Conservation (phyloP, 2,797 vertebrate species). For the Anguilla anguilla region DNA sequence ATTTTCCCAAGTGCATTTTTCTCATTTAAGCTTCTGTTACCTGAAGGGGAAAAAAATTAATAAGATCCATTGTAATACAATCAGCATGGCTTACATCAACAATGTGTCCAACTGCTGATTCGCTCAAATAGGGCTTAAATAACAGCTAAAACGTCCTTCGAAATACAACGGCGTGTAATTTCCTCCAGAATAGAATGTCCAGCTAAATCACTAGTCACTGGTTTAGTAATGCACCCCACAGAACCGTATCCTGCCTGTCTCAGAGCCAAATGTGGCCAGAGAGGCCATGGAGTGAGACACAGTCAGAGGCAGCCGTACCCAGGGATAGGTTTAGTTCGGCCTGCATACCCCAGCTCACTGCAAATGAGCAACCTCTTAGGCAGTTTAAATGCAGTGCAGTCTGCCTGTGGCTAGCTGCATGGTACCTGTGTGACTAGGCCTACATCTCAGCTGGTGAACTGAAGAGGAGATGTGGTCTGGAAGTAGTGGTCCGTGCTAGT, state of each 20-base stretch:
- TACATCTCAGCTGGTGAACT: not conserved
- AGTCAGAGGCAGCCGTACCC: not conserved
- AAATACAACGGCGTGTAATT: not conserved
- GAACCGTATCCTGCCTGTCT: not conserved
- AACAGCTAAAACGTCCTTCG: not conserved
- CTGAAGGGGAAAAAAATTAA: not conserved
- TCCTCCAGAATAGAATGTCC: not conserved
- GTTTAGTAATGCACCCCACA: not conserved
- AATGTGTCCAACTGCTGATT: not conserved
- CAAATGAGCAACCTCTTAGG: not conserved
- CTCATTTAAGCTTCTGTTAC: not conserved
- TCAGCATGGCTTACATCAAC: not conserved
- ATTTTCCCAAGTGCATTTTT: not conserved
- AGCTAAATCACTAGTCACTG: not conserved
- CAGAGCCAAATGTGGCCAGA: too few species aligned
- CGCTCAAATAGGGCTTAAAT: not conserved
- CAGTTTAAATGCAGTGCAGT: not conserved
- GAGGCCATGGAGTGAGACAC: too few species aligned
- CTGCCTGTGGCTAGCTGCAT: not conserved
- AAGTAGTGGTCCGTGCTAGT: not conserved
- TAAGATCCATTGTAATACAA: not conserved
- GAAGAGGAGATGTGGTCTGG: not conserved
- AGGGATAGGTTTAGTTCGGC: not conserved
- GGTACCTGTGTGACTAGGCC: not conserved
- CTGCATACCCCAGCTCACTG: not conserved